These are phyloP conservation scores for Empis livida DNA, from an alignment of 2,888 invertebrate genomes.

Conservation along the genomic window DNA sequence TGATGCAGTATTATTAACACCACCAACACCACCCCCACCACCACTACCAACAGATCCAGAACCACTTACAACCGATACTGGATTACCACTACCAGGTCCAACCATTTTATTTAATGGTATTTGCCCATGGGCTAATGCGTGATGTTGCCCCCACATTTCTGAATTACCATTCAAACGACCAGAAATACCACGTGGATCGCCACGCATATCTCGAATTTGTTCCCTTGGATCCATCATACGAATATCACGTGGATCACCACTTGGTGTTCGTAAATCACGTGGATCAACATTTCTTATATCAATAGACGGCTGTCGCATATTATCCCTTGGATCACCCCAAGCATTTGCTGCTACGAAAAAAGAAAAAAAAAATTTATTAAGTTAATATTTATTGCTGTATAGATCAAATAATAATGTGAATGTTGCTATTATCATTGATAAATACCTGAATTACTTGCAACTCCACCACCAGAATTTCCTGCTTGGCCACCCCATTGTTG, in stretches of 20 bases:
- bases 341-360: constrained; percentile 34
- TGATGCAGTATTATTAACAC: constrained; percentile 46
- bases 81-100: constrained; percentile 31
- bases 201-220: constrained; percentile 50
- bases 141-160: constrained; percentile 69
- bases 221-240: constrained; percentile 39
- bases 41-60: constrained; percentile 23
- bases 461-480: constrained; percentile 22
- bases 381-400: too few species aligned
- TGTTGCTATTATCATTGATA: too few species aligned
- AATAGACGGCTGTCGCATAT: constrained; percentile 39
- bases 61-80: constrained; percentile 28
- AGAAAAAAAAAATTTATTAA: constrained; percentile 35
- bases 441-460: constrained; percentile 16
- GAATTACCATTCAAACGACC: constrained; percentile 68
- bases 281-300: constrained; percentile 41
- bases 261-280: constrained; percentile 34
- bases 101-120: constrained; percentile 40
- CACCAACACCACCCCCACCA: constrained; percentile 32
- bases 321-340: constrained; percentile 47
- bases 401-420: too few species aligned
- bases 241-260: constrained; percentile 31
- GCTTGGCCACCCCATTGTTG: constrained; percentile 29
- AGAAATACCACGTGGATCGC: constrained; percentile 65
- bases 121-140: constrained; percentile 22